Evolutionary conservation across 1,140 invertebrate genomes (phyloP).

Genomic region (Drosophila mojavensis): DNA sequence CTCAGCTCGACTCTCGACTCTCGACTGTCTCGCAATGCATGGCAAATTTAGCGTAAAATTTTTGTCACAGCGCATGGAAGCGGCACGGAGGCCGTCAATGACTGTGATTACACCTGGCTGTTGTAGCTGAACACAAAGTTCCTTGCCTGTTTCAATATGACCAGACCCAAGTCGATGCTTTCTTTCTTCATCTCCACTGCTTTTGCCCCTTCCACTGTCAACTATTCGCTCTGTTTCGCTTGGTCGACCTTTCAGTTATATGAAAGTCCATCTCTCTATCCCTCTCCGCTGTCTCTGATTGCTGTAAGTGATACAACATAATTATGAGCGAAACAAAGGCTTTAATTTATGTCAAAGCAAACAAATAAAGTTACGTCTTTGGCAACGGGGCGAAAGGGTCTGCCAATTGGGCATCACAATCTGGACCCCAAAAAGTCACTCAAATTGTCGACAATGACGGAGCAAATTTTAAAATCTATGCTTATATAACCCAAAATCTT

Average conservation of each 20-base stretch:
- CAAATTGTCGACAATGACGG: slow-evolving; percentile 25
- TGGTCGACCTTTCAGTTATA: slow-evolving; percentile 44
- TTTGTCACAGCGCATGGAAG: slow-evolving; percentile 58
- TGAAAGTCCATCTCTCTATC: slow-evolving; percentile 5
- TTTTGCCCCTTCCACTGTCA: no score
- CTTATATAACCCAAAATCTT: slow-evolving; percentile 34
- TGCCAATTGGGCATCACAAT: slow-evolving; percentile 13
- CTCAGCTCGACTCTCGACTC: background rate
- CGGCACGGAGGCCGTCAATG: slow-evolving; percentile 47
- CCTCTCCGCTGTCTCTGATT: slow-evolving; percentile 40
- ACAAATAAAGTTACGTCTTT: slow-evolving; percentile 18
- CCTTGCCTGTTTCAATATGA: background rate
- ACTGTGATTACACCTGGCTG: slow-evolving; percentile 62
- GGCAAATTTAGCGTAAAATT: slow-evolving; percentile 78
- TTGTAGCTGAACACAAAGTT: background rate
- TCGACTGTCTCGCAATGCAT: slow-evolving; percentile 29
- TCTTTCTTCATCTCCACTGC: slow-evolving; percentile 19
- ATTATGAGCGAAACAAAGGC: slow-evolving; percentile 53
- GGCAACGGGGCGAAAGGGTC: slow-evolving; percentile 4
- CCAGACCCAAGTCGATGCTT: slow-evolving; percentile 18
- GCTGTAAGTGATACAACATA: slow-evolving; percentile 78
- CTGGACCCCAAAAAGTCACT: slow-evolving; percentile 27
- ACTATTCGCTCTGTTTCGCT: slow-evolving; percentile 70
- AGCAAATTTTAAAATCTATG: slow-evolving; percentile 42
- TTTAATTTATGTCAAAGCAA: slow-evolving; percentile 26